Conservation (phyloP, 2,888 invertebrate genomes). For the Xiphydria camelus region DNA sequence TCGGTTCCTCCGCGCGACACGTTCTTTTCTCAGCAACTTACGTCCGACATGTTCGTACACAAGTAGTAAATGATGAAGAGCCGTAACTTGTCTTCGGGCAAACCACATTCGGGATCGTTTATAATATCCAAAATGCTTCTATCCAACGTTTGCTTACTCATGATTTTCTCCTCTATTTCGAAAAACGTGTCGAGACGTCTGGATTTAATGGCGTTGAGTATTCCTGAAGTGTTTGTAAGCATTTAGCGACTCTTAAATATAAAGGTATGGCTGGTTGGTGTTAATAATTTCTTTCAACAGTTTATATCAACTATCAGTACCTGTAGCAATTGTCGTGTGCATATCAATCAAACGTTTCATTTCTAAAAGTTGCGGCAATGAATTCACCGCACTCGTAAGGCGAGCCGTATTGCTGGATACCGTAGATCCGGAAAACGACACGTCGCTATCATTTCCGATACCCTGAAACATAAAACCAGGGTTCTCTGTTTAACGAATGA, state of each 20-base stretch:
- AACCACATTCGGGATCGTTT: conserved; percentile 83
- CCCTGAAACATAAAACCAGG: conserved; percentile 60
- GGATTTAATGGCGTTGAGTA: conserved; percentile 82
- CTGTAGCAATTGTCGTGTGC: conserved; percentile 98
- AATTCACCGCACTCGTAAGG: conserved; percentile 92
- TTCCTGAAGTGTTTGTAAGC: conserved; percentile 59
- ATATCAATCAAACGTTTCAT: conserved; percentile 97
- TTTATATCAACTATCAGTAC: too few species aligned
- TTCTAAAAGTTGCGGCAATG: conserved; percentile 93
- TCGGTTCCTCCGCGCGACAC: not conserved
- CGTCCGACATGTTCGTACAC: conserved; percentile 79
- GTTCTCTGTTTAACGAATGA: too few species aligned
- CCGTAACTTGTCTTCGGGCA: conserved; percentile 89
- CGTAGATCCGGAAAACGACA: conserved; percentile 79
- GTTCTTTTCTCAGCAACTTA: conserved; percentile 28
- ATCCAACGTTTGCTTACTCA: conserved; percentile 83
- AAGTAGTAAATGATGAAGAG: conserved; percentile 92
- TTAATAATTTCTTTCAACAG: conserved; percentile 1
- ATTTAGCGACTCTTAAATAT: not conserved
- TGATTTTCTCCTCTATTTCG: conserved; percentile 96
- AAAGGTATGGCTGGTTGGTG: conserved; percentile 1
- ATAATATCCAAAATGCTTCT: conserved; percentile 87
- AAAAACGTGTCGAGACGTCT: conserved; percentile 94
- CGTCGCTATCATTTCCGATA: conserved; percentile 84
- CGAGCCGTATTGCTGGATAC: conserved; percentile 91